Conservation (phyloP, 2,797 vertebrate genomes). For the Enteromius argenteus region DNA sequence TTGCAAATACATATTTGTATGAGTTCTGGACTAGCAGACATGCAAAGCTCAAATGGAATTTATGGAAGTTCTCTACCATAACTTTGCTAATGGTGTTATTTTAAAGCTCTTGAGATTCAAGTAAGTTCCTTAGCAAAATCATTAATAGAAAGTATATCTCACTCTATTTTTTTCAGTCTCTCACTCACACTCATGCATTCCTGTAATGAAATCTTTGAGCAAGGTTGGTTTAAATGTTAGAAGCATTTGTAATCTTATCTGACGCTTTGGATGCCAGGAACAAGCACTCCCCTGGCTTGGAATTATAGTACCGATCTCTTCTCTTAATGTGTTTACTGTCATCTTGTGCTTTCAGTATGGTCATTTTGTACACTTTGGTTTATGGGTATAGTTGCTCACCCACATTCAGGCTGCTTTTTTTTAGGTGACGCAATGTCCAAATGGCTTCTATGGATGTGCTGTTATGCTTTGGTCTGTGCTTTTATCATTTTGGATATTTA, state of each 20-base stretch:
- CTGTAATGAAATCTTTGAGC: conserved; percentile 50
- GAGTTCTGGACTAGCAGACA: conserved; percentile 70
- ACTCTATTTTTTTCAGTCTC: conserved; percentile 27
- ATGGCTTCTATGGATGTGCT: conserved; percentile 68
- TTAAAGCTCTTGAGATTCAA: conserved; percentile 85
- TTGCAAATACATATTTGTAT: conserved; percentile 52
- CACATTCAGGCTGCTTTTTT: conserved; percentile 63
- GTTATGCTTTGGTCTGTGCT: conserved; percentile 85
- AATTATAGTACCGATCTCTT: conserved; percentile 65
- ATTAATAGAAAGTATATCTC: conserved; percentile 58
- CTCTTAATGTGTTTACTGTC: conserved; percentile 61
- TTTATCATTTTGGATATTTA: conserved; percentile 78
- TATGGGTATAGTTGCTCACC: conserved; percentile 68
- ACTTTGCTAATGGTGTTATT: conserved; percentile 73
- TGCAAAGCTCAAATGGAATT: conserved; percentile 67
- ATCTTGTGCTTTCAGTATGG: conserved; percentile 70
- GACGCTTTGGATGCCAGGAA: conserved; percentile 70
- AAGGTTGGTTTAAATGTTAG: conserved; percentile 70
- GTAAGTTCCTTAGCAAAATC: conserved; percentile 76
- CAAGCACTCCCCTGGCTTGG: conserved; percentile 75
- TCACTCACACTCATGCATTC: conserved; percentile 61
- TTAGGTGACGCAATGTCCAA: conserved; percentile 68
- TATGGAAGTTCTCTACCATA: conserved; percentile 66
- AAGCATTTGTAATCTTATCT: conserved; percentile 66
- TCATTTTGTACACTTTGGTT: conserved; percentile 82